Conservation (phyloP, 2,113 vertebrate species). For the Chunga burmeisteri region DNA sequence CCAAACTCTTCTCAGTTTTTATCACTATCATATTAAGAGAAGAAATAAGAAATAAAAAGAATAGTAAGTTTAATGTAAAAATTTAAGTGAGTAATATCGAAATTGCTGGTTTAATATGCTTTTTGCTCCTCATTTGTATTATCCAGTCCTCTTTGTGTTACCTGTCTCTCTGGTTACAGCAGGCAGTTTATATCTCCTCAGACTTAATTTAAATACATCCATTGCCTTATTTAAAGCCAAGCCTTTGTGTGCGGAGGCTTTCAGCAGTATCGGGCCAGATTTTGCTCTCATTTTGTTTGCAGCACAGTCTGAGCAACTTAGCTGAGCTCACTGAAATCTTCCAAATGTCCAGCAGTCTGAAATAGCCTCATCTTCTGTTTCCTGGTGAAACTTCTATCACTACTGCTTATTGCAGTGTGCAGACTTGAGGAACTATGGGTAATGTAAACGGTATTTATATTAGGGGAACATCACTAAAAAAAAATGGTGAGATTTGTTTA, state of each 20-base stretch:
- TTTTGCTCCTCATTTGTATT: background rate
- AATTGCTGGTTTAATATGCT: background rate
- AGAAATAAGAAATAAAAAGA: background rate
- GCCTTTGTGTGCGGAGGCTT: background rate
- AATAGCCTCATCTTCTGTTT: background rate
- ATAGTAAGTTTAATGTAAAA: background rate
- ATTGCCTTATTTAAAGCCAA: background rate
- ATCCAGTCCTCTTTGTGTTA: background rate
- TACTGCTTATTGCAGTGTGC: background rate
- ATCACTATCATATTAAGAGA: background rate
- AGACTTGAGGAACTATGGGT: background rate
- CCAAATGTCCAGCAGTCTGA: background rate
- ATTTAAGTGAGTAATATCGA: background rate
- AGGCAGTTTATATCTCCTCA: background rate
- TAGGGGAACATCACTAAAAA: background rate
- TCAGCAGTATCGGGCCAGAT: background rate
- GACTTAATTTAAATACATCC: background rate
- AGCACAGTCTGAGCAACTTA: background rate
- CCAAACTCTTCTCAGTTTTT: background rate
- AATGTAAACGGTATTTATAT: background rate
- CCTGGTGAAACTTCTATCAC: background rate
- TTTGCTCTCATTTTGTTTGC: background rate
- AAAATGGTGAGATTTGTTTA: background rate
- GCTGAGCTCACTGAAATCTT: background rate
- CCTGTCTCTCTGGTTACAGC: background rate